A percentile compares a stretch with the other conserved stretches of the same genome.
Conservation (phyloP, 1,140 invertebrate species). For the Anoplophora glabripennis region DNA sequence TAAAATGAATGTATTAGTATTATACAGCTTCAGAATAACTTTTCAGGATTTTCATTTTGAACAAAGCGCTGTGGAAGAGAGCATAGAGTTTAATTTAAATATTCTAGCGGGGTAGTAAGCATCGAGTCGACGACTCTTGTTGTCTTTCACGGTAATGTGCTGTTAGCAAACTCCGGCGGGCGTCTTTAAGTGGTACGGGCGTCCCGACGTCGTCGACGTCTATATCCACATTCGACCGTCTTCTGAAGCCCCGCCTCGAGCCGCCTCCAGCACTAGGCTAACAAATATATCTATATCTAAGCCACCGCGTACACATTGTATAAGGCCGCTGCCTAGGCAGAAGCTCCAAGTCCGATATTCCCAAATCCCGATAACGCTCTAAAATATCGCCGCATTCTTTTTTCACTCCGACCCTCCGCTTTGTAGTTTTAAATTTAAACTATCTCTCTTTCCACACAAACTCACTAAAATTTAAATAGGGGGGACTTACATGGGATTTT, state of each 20-base stretch:
- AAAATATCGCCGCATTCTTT: slow-evolving; percentile 37
- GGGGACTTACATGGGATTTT: slow-evolving; percentile 12
- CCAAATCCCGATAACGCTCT: slow-evolving; percentile 35
- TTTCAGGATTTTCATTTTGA: slow-evolving; percentile 2
- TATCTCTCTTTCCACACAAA: slow-evolving; percentile 37
- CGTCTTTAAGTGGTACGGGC: slow-evolving; percentile 18
- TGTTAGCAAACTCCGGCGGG: slow-evolving; percentile 17
- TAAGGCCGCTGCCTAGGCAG: slow-evolving; percentile 12
- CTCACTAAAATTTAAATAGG: slow-evolving; percentile 37
- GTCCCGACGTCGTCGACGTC: slow-evolving; percentile 10
- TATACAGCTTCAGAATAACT: too few relatives aligned
- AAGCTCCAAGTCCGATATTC: slow-evolving; percentile 32
- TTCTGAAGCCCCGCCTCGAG: slow-evolving; percentile 21
- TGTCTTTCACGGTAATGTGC: slow-evolving; percentile 10
- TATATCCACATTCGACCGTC: slow-evolving; percentile 20
- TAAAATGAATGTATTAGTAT: too few relatives aligned
- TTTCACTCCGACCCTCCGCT: slow-evolving; percentile 29
- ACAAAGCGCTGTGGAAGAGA: too few relatives aligned
- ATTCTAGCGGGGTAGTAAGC: background rate
- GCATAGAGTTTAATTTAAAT: too few relatives aligned
- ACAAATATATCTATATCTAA: slow-evolving; percentile 18
- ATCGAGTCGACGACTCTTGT: background rate
- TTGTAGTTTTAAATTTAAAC: slow-evolving; percentile 39
- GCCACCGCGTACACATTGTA: slow-evolving; percentile 29
- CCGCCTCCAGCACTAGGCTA: slow-evolving; percentile 19